Conservation (phyloP, 2,888 invertebrate genomes). For the Platycnemis pennipes region DNA sequence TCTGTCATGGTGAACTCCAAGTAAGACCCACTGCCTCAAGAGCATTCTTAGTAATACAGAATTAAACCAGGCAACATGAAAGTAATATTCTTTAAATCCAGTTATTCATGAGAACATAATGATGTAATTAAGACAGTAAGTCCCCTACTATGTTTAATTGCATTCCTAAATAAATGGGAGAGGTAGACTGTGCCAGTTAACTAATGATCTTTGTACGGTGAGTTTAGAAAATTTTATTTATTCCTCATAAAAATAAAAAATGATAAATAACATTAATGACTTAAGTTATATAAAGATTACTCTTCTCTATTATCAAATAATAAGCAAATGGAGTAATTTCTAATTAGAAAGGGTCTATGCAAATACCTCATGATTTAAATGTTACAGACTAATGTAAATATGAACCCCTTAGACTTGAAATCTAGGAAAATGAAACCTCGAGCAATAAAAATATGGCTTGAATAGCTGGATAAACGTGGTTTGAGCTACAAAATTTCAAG, state of each 20-base stretch:
- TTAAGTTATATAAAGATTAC: constrained; percentile 33
- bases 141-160: constrained; percentile 29
- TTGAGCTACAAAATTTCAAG: constrained; percentile 15
- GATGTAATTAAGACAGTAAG: constrained; percentile 40
- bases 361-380: constrained; percentile 21
- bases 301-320: constrained; percentile 21
- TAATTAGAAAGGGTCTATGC: neutral
- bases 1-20: constrained; percentile 57
- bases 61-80: constrained; percentile 61
- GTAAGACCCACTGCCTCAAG: constrained; percentile 25
- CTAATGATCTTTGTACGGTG: constrained; percentile 54
- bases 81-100: constrained; percentile 26
- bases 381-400: neutral
- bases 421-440: neutral
- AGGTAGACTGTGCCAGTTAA: constrained; percentile 63
- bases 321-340: constrained; percentile 21
- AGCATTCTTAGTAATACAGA: constrained; percentile 37
- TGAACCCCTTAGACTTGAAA: constrained; percentile 17
- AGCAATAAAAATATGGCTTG: constrained; percentile 40
- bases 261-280: constrained; percentile 49
- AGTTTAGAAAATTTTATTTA: constrained; percentile 46
- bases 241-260: constrained; percentile 23
- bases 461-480: neutral
- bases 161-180: constrained; percentile 42
- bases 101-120: constrained; percentile 35